Percentiles rank a stretch among this genome's conserved stretches.
Conservation (phyloP, 2,888 invertebrate species). For the Cartodere bifasciata region DNA sequence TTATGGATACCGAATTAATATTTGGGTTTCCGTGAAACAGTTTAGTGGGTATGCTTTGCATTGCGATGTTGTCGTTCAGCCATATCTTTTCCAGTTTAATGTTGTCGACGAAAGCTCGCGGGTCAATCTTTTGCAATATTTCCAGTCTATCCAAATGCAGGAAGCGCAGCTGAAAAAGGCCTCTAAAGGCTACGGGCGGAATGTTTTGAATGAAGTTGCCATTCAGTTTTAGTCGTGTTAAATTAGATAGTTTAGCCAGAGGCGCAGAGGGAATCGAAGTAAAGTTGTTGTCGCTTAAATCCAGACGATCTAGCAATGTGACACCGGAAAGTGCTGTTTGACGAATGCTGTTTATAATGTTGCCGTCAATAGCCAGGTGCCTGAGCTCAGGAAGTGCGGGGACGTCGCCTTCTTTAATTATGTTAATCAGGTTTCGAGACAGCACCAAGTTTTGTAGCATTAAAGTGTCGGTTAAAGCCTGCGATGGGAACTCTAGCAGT, state of each 20-base stretch:
- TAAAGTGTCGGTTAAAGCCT: slow-evolving; percentile 51
- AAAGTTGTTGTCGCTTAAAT: slow-evolving; percentile 73
- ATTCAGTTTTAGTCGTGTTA: slow-evolving; percentile 63
- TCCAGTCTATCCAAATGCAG: slow-evolving; percentile 59
- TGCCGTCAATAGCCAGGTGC: slow-evolving; percentile 58
- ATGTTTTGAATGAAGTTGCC: slow-evolving; percentile 64
- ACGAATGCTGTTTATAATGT: slow-evolving; percentile 61
- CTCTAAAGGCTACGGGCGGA: slow-evolving; percentile 67
- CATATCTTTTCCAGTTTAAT: slow-evolving; percentile 67
- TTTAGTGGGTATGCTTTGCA: slow-evolving; percentile 63
- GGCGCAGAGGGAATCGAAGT: slow-evolving; percentile 64
- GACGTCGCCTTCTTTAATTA: slow-evolving; percentile 58
- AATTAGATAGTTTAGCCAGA: slow-evolving; percentile 61
- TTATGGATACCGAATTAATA: slow-evolving; percentile 60
- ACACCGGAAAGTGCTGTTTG: slow-evolving; percentile 63
- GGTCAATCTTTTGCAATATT: slow-evolving; percentile 55
- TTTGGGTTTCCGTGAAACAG: slow-evolving; percentile 76
- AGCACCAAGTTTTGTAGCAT: slow-evolving; percentile 62
- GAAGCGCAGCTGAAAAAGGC: slow-evolving; percentile 67
- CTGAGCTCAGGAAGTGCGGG: slow-evolving; percentile 58
- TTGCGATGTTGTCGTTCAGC: slow-evolving; percentile 63
- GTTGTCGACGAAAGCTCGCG: slow-evolving; percentile 73
- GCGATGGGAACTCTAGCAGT: slow-evolving; percentile 61
- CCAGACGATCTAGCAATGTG: slow-evolving; percentile 56
- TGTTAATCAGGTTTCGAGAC: slow-evolving; percentile 65